These are phyloP conservation scores for Herminia tarsipennalis DNA, from an alignment of 2,888 invertebrate species.

Conservation along the genomic window DNA sequence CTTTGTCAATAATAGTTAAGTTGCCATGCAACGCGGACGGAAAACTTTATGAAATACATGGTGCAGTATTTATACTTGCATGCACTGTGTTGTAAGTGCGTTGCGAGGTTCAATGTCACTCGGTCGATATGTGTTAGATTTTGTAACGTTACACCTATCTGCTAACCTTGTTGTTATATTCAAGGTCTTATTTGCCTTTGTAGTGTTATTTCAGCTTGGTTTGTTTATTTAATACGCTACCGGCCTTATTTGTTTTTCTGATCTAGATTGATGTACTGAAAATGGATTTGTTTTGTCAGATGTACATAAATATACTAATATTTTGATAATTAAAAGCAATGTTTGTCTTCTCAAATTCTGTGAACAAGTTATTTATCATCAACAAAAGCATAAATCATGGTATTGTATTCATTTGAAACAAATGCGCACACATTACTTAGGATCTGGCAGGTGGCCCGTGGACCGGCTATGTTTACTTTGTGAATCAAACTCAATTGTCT, in stretches of 20 bases:
- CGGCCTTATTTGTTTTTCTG: slow-evolving; percentile 15
- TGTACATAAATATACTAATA: background rate
- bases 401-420: slow-evolving; percentile 20
- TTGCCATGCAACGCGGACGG: slow-evolving; percentile 36
- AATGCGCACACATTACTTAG: slow-evolving; percentile 23
- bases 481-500: slow-evolving; percentile 30
- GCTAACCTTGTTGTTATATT: slow-evolving; percentile 18
- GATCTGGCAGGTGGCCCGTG: slow-evolving; percentile 19
- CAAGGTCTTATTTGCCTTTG: slow-evolving; percentile 29
- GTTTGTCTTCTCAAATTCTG: slow-evolving; percentile 1
- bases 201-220: slow-evolving; percentile 24
- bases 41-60: slow-evolving; percentile 32
- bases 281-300: background rate
- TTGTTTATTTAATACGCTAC: slow-evolving; percentile 26
- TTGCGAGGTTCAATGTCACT: slow-evolving; percentile 41
- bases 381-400: slow-evolving; percentile 17
- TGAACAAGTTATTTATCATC: slow-evolving; percentile 3
- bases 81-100: slow-evolving; percentile 25
- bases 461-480: slow-evolving; percentile 22
- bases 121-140: slow-evolving; percentile 31
- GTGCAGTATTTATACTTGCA: slow-evolving; percentile 19
- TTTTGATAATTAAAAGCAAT: background rate
- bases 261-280: slow-evolving; percentile 3
- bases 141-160: slow-evolving; percentile 42
- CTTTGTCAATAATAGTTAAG: slow-evolving; percentile 39